Evolutionary conservation across 2,113 vertebrate species (phyloP), one percentile per base, ranked within the genome.

Genomic region (Pelecanoides urinatrix): DNA sequence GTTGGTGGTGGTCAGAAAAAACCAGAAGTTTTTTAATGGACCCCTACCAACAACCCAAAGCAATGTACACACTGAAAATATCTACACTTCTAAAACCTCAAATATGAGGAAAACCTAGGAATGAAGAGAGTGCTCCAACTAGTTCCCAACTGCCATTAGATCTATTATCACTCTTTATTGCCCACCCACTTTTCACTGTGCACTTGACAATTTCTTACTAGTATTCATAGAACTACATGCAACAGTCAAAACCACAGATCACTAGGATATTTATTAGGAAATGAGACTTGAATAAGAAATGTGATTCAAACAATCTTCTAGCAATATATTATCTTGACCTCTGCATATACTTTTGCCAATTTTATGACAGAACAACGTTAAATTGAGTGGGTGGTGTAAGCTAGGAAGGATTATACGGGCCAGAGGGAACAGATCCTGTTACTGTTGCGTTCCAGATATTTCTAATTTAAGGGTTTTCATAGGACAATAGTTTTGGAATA

Each of bases 381-480:
- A 95, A 86, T 91, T 93, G 95, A 88, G 86, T 96, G 96, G 90
- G 88, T 84, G 92, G 92, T 95, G 82, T 96, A 94, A 97, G 75
- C 86, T 92, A 86, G 94, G 92, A 92, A 96, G 96, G 96, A 95
- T 92, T 94, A 88, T 67, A 86, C 0, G 0, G 72, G 56, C 92
- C 83, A 86, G 90, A 94, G 78, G 96, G 90, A 96, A 83, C 56
- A 92, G 92, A 90, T 96, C 59, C 59, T 81, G 26, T 88, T 94
- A 88, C 76, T 80, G 55, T 63, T 95, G 50, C 1, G 0, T 88
- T 97, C 94, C 95, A 97, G 95, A 81, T 94, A 94, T 71, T 96
- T 95, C 72, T 86, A 77, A 95, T 94, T 93, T 94, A 80, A 88
- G 75, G 19, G 38, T 59, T 96, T 94, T 96, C 72, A 76, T 66